Evolutionary conservation across 2,113 vertebrate species (phyloP).

Genomic region (Carassius auratus): DNA sequence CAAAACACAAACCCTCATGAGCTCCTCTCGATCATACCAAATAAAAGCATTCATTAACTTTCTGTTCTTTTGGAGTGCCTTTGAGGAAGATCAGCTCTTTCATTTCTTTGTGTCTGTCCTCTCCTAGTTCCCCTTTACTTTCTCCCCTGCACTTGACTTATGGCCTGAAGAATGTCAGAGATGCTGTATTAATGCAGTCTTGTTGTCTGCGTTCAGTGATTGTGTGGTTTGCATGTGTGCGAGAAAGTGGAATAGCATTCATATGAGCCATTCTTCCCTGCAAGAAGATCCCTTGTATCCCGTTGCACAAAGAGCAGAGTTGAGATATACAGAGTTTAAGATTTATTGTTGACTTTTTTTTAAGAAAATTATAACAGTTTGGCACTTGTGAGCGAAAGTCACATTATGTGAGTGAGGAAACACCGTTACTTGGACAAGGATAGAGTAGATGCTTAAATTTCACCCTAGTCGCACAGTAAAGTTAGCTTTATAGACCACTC

Average conservation of each 20-base stretch:
- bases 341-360: background rate
- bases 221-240: background rate
- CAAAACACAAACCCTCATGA: background rate
- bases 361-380: background rate
- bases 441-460: background rate
- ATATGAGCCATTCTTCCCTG: background rate
- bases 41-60: background rate
- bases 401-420: background rate
- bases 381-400: background rate
- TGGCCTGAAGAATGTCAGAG: slow-evolving; percentile 14
- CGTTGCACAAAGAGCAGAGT: background rate
- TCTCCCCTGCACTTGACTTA: slow-evolving; percentile 6
- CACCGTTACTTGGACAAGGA: background rate
- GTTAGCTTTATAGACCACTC: background rate
- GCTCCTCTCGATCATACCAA: background rate
- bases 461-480: background rate
- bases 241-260: background rate
- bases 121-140: background rate
- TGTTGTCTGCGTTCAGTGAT: slow-evolving; percentile 19
- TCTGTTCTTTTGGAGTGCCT: background rate
- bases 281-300: background rate
- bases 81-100: background rate
- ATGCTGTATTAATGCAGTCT: background rate
- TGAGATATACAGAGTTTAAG: background rate
- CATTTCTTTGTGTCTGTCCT: background rate